Percentiles rank a stretch among this genome's conserved stretches.
phyloP scores from a whole-genome alignment of 2,888 invertebrate species.

The Mythimna loreyi region DNA sequence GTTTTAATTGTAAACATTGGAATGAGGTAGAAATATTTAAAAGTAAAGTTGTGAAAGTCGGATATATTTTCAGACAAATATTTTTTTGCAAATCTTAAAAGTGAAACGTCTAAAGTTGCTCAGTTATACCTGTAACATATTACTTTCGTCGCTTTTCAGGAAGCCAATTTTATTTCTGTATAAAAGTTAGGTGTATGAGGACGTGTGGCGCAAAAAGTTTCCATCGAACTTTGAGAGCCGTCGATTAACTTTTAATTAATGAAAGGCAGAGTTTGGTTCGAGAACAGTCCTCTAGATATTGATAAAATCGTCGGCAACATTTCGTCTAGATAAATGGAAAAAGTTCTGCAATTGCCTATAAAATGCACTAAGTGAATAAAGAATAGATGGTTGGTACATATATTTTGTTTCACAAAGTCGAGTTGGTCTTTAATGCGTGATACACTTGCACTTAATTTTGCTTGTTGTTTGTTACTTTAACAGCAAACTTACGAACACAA shows the following conservation, averaged over 20 bases:
- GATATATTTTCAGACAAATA: constrained; percentile 4
- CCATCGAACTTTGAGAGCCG: constrained; percentile 58
- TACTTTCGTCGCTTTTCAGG: constrained; percentile 55
- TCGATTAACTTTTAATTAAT: constrained; percentile 79
- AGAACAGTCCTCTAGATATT: constrained; percentile 64
- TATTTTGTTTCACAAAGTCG: too few species aligned
- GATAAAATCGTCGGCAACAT: constrained; percentile 54
- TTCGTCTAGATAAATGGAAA: constrained; percentile 48
- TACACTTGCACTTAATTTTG: too few species aligned
- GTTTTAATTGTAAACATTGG: constrained; percentile 32
- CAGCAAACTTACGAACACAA: too few species aligned
- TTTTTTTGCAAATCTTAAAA: constrained; percentile 43
- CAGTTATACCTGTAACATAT: constrained; percentile 54
- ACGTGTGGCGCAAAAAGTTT: constrained; percentile 61
- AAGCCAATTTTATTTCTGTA: constrained; percentile 58
- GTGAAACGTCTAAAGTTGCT: constrained; percentile 37
- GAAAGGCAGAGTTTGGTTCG: constrained; percentile 68
- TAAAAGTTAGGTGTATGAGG: constrained; percentile 45
- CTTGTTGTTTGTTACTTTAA: too few species aligned
- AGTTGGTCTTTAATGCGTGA: too few species aligned
- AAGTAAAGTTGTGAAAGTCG: background rate
- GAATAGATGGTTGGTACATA: background rate
- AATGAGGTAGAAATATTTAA: constrained; percentile 4
- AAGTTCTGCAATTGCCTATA: constrained; percentile 19
- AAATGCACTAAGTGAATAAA: background rate